Evolutionary conservation across 2,113 vertebrate genomes (phyloP).

Genomic region (Prunella fulvescens): DNA sequence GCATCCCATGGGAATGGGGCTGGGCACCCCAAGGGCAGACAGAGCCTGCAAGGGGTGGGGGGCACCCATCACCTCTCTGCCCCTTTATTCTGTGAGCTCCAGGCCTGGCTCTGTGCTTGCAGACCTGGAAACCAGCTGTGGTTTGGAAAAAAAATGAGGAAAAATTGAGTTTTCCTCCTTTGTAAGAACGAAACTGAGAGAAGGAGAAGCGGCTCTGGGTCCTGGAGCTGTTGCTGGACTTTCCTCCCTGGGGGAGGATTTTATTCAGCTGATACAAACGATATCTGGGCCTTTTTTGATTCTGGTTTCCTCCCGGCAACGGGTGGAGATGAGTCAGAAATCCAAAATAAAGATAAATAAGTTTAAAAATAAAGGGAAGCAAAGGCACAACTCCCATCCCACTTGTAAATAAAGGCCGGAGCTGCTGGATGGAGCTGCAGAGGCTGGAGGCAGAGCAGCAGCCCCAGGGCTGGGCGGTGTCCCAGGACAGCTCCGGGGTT

Average conservation of each 20-base stretch:
- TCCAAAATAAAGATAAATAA: conserved; percentile 4
- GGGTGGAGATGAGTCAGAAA: conserved; percentile 25
- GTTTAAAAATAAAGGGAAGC: not conserved
- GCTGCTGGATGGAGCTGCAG: not conserved
- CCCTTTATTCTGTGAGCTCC: not conserved
- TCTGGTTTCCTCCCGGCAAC: conserved; percentile 28
- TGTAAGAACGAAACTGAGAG: not conserved
- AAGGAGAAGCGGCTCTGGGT: not conserved
- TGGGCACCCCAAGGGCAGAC: not conserved
- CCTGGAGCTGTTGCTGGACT: not conserved
- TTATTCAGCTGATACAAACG: not conserved
- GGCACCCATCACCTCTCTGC: not conserved
- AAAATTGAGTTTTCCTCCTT: not conserved
- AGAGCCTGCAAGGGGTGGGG: accelerated
- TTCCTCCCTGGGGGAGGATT: not conserved
- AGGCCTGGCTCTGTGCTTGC: not conserved
- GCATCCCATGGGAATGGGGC: not conserved
- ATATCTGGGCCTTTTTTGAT: not conserved
- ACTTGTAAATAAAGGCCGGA: not conserved
- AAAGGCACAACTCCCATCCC: not conserved
- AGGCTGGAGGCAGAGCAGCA: not conserved
- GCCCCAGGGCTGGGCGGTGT: not conserved
- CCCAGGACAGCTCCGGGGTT: not conserved
- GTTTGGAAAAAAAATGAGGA: not conserved
- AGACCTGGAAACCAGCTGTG: not conserved